phyloP scores from a whole-genome alignment of 1,140 invertebrate species.

The Euwallacea fornicatus region DNA sequence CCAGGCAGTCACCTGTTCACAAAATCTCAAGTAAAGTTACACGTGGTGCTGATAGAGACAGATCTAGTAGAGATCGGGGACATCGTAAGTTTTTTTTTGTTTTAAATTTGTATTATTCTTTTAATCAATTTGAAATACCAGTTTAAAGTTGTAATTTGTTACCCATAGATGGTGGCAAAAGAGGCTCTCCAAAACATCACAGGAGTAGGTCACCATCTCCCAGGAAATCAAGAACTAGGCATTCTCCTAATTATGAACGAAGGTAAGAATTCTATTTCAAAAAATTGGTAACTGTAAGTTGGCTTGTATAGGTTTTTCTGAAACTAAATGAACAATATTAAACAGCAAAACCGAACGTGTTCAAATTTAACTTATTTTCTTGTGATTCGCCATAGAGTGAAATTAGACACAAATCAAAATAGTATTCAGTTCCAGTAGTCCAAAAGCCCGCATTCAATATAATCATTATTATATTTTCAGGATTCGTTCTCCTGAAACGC shows the following conservation, averaged over 20 bases:
- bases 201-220: slow-evolving; percentile 19
- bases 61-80: slow-evolving; percentile 24
- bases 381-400: neutral
- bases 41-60: slow-evolving; percentile 14
- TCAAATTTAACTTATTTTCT: too few relatives aligned
- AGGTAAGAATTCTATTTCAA: neutral
- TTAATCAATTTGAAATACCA: neutral
- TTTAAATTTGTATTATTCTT: slow-evolving; percentile 15
- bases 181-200: slow-evolving; percentile 10
- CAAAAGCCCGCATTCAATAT: slow-evolving; percentile 12
- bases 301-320: neutral
- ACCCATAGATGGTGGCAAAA: neutral
- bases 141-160: neutral
- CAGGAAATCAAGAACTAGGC: slow-evolving; percentile 16
- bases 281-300: too few relatives aligned
- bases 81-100: slow-evolving; percentile 21
- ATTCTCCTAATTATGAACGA: slow-evolving; percentile 31
- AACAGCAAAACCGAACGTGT: too few relatives aligned
- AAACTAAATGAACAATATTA: too few relatives aligned
- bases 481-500: slow-evolving; percentile 60
- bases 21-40: slow-evolving; percentile 28
- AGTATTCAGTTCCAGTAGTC: neutral
- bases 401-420: neutral
- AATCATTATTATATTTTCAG: neutral
- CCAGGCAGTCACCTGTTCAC: slow-evolving; percentile 21